Evolutionary conservation across 2,113 vertebrate genomes (phyloP), one percentile per base, ranked within the genome.

Genomic region (Hypanus sabinus): DNA sequence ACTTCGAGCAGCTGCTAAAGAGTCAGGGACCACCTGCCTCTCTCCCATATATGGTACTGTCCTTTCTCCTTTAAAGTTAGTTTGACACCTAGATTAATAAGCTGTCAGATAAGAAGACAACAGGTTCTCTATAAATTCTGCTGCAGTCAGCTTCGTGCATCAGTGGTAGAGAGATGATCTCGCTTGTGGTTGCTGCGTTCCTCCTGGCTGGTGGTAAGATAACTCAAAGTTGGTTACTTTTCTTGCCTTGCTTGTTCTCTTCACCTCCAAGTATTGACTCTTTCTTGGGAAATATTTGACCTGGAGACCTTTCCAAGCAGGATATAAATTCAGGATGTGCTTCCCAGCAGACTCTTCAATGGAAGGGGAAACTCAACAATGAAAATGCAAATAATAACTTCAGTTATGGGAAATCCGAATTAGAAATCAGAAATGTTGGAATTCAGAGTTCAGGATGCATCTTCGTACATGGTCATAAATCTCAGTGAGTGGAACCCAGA

Each of bases 171-270:
- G 94, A 95, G 95, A 95, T 93, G 94, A 97, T 97, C 96, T 97
- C 95, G 95, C 94, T 97, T 10, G 38, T 97, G 95, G 94, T 97
- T 95, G 96, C 97, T 94, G 96, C 96, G 94, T 95, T 97, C 95
- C 96, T 97, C 83, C 94, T 97, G 68, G 96, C 96, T 94, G 96
- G 97, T 2, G 96, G 97, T 97, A 96, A 97, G 96, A 22, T 62
- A 30, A 55, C 27, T 6, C 27, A 60, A 5, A 24, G 38, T 7
- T 5, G 10, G n/a, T 57, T 6, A 60, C 57, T 2, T n/a, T 12
- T 1, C 27, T 14, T 55, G 5, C 60, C 14, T 30, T n/a, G 12
- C 12, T 30, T n/a, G 27, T 16, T 30, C 5, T 87, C 55, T 16
- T 27, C 57, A 62, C 57, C 14, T 11, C 27, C 30, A 27, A 9